These are phyloP conservation scores for Geococcyx californianus DNA, from an alignment of 2,113 vertebrate genomes.

Conservation along the genomic window DNA sequence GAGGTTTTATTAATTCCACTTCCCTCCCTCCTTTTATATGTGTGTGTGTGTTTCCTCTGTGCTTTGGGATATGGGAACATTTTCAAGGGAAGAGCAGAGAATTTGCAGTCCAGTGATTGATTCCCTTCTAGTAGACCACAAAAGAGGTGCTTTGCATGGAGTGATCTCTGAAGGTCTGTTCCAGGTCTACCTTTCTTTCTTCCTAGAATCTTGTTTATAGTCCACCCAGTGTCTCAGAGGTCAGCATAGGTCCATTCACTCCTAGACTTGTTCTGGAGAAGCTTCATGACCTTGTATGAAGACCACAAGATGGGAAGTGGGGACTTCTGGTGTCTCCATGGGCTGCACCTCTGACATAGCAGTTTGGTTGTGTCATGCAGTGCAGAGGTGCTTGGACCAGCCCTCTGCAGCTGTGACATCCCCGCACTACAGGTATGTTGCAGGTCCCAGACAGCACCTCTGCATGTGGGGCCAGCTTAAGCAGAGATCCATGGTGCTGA, in stretches of 20 bases:
- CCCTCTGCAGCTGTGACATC: neutral
- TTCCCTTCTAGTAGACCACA: neutral
- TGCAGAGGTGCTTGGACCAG: neutral
- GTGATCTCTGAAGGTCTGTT: neutral
- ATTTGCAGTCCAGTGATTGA: neutral
- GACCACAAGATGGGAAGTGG: neutral
- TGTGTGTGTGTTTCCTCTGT: neutral
- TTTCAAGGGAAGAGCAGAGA: neutral
- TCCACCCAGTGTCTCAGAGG: neutral
- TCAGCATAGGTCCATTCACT: neutral
- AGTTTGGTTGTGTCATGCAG: neutral
- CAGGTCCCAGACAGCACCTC: neutral
- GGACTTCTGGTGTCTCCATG: neutral
- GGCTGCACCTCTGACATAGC: neutral
- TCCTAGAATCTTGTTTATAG: neutral
- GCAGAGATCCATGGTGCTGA: neutral
- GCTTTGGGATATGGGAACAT: neutral
- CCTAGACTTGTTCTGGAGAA: neutral
- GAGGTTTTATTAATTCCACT: neutral
- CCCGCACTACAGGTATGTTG: accelerated
- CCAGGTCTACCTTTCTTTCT: neutral
- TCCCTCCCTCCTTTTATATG: neutral
- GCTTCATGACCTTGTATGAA: neutral
- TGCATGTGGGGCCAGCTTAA: neutral
- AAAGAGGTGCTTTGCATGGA: neutral